Evolutionary conservation across 1,140 invertebrate species (phyloP).

Genomic region (Aphelenchoides avenae): DNA sequence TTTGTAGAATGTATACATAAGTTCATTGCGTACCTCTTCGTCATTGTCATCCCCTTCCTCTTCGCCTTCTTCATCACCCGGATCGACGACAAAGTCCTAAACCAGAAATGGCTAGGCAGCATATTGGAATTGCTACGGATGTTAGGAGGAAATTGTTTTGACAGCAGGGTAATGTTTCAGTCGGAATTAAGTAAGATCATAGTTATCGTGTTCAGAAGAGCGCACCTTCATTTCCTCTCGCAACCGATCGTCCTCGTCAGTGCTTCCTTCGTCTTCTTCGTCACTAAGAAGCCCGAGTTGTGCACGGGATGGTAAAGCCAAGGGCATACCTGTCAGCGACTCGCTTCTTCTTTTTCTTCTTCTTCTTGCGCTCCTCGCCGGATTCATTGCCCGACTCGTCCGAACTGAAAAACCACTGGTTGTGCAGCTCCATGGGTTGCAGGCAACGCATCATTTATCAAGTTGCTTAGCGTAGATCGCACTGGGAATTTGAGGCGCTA

Average conservation of each 20-base stretch:
- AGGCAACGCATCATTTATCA: background rate
- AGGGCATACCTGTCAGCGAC: too few species aligned
- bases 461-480: conserved; percentile 7
- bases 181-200: conserved; percentile 5
- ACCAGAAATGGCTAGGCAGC: conserved; percentile 8
- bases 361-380: too few species aligned
- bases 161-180: background rate
- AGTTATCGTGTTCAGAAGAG: too few species aligned
- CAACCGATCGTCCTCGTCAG: too few species aligned
- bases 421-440: background rate
- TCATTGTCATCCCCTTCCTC: conserved; percentile 40
- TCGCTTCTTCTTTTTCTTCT: too few species aligned
- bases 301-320: too few species aligned
- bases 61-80: conserved; percentile 8
- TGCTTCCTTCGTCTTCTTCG: too few species aligned
- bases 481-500: background rate
- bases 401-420: background rate
- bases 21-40: conserved; percentile 46
- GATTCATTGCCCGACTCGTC: too few species aligned
- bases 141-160: conserved; percentile 16
- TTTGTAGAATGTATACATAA: too few species aligned
- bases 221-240: too few species aligned
- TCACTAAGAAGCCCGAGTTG: too few species aligned
- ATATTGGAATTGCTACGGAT: background rate
- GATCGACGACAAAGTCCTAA: conserved; percentile 5